phyloP scores from a whole-genome alignment of 2,888 invertebrate genomes.

The Ornithoptera alexandrae region DNA sequence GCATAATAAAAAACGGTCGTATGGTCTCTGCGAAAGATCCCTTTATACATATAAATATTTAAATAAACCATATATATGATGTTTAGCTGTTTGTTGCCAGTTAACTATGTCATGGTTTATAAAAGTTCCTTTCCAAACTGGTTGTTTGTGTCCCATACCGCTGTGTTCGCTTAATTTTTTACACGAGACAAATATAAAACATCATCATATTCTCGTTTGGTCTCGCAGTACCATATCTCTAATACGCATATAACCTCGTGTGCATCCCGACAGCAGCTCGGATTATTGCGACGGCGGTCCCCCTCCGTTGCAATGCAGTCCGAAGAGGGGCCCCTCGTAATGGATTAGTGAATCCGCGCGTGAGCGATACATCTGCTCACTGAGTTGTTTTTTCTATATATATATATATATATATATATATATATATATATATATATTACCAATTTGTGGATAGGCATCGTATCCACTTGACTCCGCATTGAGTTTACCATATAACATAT shows the following conservation, averaged over 20 bases:
- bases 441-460: not conserved
- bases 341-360: constrained; percentile 7
- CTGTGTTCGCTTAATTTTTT: not conserved
- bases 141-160: not conserved
- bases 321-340: not conserved
- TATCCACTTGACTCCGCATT: not conserved
- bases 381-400: not conserved
- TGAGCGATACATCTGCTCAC: not conserved
- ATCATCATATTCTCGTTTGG: not conserved
- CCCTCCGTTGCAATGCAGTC: not conserved
- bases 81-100: not conserved
- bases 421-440: not conserved
- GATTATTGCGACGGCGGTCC: constrained; percentile 1
- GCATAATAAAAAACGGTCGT: no score
- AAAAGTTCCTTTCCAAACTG: not conserved
- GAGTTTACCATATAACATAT: not conserved
- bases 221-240: not conserved
- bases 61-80: not conserved
- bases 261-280: not conserved
- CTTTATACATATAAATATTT: not conserved
- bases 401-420: not conserved
- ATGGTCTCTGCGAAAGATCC: no score
- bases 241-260: constrained; percentile 4
- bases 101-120: not conserved
- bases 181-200: not conserved